These are phyloP conservation scores for Montipora efflorescens DNA, from an alignment of 64 coral and sea anemone species.

Conservation along the genomic window DNA sequence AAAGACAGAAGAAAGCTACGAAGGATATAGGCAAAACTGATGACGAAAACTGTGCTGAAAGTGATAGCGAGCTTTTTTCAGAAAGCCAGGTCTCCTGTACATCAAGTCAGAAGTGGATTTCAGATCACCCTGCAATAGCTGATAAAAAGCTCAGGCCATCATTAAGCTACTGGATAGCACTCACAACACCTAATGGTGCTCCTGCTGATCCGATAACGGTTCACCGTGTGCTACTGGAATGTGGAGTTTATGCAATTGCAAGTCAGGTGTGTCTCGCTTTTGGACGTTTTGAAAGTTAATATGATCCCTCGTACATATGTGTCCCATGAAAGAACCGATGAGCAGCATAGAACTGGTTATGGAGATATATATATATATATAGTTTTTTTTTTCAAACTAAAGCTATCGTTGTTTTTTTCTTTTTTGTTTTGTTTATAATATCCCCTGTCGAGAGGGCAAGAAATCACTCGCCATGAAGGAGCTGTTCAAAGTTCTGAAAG, in stretches of 20 bases:
- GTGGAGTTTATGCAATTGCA: slow-evolving; percentile 22
- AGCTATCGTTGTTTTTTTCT: not conserved
- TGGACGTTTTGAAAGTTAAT: not conserved
- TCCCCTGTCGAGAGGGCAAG: not conserved
- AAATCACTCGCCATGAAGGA: not conserved
- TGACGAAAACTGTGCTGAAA: no score
- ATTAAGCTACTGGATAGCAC: slow-evolving; percentile 40
- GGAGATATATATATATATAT: not conserved
- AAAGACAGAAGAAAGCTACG: no score
- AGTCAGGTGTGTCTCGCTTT: not conserved
- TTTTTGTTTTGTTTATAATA: not conserved
- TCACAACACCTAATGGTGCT: slow-evolving; percentile 38
- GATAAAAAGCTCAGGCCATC: no score
- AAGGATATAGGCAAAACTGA: no score
- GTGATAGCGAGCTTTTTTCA: no score
- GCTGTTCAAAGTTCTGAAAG: not conserved
- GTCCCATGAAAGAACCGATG: not conserved
- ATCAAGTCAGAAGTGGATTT: not conserved
- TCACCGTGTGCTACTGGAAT: slow-evolving; percentile 3
- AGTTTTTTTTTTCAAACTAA: not conserved
- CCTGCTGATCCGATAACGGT: slow-evolving; percentile 40
- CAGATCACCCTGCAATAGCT: no score
- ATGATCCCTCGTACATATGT: not conserved
- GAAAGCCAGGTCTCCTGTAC: slow-evolving; percentile 12
- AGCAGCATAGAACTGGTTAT: not conserved